Evolutionary conservation across 2,113 vertebrate genomes (phyloP), one percentile per base, ranked within the genome.

Genomic region (Conger conger): DNA sequence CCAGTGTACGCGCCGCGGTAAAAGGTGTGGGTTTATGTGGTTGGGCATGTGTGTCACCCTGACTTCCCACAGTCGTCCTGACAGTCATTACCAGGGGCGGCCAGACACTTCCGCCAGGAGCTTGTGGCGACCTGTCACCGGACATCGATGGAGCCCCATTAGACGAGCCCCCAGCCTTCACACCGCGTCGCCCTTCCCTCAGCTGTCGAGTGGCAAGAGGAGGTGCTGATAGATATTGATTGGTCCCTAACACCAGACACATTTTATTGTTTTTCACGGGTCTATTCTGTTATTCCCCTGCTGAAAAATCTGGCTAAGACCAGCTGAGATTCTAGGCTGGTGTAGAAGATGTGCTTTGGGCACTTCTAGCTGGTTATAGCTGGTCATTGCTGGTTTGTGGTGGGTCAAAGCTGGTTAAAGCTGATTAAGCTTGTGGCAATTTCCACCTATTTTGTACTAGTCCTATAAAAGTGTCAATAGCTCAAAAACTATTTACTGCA

Each of bases 1-100:
- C 60, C 50, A 57, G 79, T 40, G 30, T 15, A 81, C 27, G n/a
- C 37, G n/a, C 33, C 30, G 57, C 54, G 35, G 79, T 68, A 45
- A 80, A 81, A 73, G 38, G 60, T 73, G 20, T 20, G 42, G 84
- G 4, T 80, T 85, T 81, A 85, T 85, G 80, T 68, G 84, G 30
- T 84, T 80, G 53, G 57, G 54, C 77, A 38, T 79, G 77, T 36
- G 30, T 38, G 83, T 84, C 50, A 80, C 37, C 35, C 33, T 23
- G 77, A 11, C 13, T 38, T 79, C 54, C 38, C 7, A 35, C 38
- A 30, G 76, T n/a, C 73, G 4, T 76, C 45, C 42, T 79, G 83
- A 79, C 76, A 40, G 38, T 54, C 76, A 53, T 78, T 77, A 35
- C 73, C 45, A 37, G n/a, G 23, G 78, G 57, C 30, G n/a, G 30